Conservation (phyloP, 2,888 invertebrate genomes). For the Campaea margaritaria region DNA sequence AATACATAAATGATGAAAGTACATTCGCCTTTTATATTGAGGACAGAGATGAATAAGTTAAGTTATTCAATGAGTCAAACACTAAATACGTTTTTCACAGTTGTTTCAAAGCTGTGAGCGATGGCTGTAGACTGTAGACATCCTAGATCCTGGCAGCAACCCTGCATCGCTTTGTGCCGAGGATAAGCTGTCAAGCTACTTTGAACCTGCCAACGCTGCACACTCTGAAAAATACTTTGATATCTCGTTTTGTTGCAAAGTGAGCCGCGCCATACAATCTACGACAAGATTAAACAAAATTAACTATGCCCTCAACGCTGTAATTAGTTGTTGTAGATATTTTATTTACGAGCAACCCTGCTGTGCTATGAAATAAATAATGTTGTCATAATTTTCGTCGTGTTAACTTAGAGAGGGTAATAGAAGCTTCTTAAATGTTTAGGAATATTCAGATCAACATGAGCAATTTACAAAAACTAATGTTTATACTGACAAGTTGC, state of each 20-base stretch:
- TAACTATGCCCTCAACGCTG: constrained; percentile 19
- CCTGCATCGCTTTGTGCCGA: constrained; percentile 39
- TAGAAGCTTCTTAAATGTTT: constrained; percentile 5
- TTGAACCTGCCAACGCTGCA: constrained; percentile 33
- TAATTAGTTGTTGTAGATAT: constrained; percentile 23
- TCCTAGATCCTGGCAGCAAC: constrained; percentile 9
- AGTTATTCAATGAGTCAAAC: neutral
- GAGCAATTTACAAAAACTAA: neutral
- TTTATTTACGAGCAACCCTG: constrained; percentile 23
- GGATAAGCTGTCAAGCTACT: constrained; percentile 51
- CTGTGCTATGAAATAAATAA: constrained; percentile 21
- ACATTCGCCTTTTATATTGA: no score
- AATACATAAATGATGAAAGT: constrained; percentile 1
- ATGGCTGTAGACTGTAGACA: neutral
- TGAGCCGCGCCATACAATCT: constrained; percentile 6
- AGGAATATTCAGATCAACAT: neutral
- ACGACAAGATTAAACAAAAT: constrained; percentile 17
- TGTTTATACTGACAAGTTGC: neutral
- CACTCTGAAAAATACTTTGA: constrained; percentile 34
- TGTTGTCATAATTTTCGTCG: constrained; percentile 14
- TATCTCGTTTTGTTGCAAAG: constrained; percentile 10
- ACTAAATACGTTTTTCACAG: neutral
- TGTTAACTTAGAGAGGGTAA: constrained; percentile 10
- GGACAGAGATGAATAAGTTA: neutral
- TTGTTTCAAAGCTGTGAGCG: neutral